Evolutionary conservation across 2,797 vertebrate species (phyloP).

Genomic region (Phataginus tetradactyla): DNA sequence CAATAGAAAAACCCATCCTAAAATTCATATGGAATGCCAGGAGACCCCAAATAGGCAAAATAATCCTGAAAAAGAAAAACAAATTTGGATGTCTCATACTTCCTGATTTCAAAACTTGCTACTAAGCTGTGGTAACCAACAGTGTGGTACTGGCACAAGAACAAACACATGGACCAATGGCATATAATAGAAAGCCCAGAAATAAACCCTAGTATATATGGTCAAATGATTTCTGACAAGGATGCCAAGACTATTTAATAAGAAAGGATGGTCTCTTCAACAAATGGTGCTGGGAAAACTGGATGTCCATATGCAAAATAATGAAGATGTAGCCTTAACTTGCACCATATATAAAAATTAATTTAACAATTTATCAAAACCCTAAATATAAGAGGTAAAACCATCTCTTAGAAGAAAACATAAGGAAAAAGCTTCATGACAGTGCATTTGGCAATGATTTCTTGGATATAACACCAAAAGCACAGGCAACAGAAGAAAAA

Average conservation of each 20-base stretch:
- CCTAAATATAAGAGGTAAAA: neutral
- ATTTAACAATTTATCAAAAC: neutral
- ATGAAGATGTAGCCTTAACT: neutral
- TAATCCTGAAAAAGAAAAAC: neutral
- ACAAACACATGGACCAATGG: neutral
- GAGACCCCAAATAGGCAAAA: neutral
- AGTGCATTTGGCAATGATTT: neutral
- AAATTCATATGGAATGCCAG: slow-evolving; percentile 30
- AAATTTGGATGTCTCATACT: neutral
- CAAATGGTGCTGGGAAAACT: neutral
- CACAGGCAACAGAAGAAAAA: neutral
- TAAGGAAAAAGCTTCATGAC: neutral
- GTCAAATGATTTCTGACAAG: neutral
- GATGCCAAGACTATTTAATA: neutral
- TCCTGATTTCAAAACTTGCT: slow-evolving; percentile 6
- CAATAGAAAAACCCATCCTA: neutral
- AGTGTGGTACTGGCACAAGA: neutral
- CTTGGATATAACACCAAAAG: slow-evolving; percentile 3
- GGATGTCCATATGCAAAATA: neutral
- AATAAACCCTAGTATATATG: neutral
- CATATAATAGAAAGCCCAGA: neutral
- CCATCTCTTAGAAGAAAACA: neutral
- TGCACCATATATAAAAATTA: neutral
- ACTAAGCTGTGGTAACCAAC: neutral
- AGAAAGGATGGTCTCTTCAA: neutral